These are phyloP conservation scores for Epinotia ramella DNA, from an alignment of 2,888 invertebrate genomes.

Conservation along the genomic window DNA sequence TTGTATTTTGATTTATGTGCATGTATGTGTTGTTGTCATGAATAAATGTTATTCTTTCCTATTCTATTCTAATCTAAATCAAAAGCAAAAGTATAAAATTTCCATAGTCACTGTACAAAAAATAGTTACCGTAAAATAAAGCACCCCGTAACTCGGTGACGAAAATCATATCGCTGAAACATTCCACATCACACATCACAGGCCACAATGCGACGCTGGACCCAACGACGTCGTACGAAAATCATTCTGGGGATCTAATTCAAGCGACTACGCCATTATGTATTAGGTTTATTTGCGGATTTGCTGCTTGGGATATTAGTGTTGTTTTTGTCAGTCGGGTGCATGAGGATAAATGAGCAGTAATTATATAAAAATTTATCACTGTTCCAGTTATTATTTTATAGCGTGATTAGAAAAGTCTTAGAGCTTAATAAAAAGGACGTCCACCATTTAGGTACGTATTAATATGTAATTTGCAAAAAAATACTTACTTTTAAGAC, in stretches of 20 bases:
- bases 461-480: too few relatives aligned
- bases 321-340: constrained; percentile 1
- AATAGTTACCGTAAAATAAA: neutral
- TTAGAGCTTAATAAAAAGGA: neutral
- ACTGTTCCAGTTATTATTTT: neutral
- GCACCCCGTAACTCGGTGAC: constrained; percentile 46
- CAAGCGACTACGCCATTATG: constrained; percentile 35
- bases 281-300: constrained; percentile 41
- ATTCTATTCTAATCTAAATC: too few relatives aligned
- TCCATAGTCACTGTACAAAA: neutral
- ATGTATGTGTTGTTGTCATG: too few relatives aligned
- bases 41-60: too few relatives aligned
- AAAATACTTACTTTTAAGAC: too few relatives aligned
- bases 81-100: too few relatives aligned
- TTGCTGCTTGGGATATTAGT: constrained; percentile 20
- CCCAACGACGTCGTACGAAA: constrained; percentile 35
- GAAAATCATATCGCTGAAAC: constrained; percentile 49
- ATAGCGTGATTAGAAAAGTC: neutral
- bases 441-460: neutral
- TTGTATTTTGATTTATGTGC: too few relatives aligned
- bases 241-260: constrained; percentile 37
- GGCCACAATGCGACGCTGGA: constrained; percentile 46
- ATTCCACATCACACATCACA: constrained; percentile 52
- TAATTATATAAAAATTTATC: neutral
- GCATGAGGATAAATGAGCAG: neutral